Conservation (phyloP, 2,888 invertebrate genomes). For the Pyrrhia umbra region DNA sequence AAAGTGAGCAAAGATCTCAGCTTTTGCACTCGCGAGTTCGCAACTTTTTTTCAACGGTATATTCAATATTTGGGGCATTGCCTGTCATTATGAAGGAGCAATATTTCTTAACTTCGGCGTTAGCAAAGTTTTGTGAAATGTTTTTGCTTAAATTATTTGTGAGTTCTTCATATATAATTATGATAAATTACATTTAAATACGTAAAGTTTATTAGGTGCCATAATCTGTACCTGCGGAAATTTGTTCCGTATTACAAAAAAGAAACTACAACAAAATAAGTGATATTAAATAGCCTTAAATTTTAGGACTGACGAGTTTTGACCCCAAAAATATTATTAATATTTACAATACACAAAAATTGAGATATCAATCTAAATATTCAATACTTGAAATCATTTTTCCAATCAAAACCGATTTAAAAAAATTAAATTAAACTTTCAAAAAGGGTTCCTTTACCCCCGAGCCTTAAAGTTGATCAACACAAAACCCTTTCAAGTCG, state of each 20-base stretch:
- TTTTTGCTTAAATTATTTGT: constrained; percentile 6
- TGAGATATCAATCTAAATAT: background rate
- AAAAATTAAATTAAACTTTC: constrained; percentile 23
- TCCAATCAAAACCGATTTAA: constrained; percentile 8
- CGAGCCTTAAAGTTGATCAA: constrained; percentile 46
- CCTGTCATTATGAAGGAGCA: constrained; percentile 38
- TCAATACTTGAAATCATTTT: constrained; percentile 13
- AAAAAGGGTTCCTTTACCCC: constrained; percentile 27
- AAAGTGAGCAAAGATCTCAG: constrained; percentile 71
- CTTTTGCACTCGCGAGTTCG: constrained; percentile 73
- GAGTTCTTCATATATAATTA: constrained; percentile 6
- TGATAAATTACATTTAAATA: background rate
- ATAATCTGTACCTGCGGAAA: too few relatives aligned
- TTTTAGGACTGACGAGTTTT: background rate
- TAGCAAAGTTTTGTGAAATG: constrained; percentile 11
- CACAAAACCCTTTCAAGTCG: constrained; percentile 41
- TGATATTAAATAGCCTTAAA: background rate
- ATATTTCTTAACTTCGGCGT: constrained; percentile 46
- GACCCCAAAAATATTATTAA: background rate
- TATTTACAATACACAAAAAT: background rate
- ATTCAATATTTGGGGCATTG: constrained; percentile 64
- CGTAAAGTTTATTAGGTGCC: too few relatives aligned
- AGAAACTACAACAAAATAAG: background rate
- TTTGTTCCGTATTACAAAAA: too few relatives aligned
- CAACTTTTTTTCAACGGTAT: constrained; percentile 71